A percentile compares a stretch with the other conserved stretches of the same genome.
Evolutionary conservation across 2,113 vertebrate species (phyloP).

Genomic region (Craseonycteris thonglongyai): DNA sequence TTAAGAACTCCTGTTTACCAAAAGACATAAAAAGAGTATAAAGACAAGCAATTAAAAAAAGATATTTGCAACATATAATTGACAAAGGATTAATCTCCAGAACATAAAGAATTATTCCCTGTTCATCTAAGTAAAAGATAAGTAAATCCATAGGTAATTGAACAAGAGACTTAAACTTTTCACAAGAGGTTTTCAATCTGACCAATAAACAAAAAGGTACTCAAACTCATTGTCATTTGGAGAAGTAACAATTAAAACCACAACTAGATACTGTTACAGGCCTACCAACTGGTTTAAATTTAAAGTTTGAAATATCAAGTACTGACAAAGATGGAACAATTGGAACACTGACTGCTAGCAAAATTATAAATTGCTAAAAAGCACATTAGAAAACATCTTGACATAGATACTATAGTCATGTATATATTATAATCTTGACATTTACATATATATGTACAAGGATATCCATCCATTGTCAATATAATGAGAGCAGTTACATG

Average conservation of each 20-base stretch:
- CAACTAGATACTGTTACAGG: not conserved
- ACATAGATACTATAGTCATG: not conserved
- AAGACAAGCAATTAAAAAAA: not conserved
- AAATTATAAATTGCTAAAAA: not conserved
- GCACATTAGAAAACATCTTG: not conserved
- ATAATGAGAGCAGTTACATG: too few species aligned
- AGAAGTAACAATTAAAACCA: not conserved
- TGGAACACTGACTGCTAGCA: not conserved
- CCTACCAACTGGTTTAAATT: not conserved
- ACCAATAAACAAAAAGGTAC: not conserved
- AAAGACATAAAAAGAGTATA: not conserved
- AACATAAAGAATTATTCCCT: not conserved
- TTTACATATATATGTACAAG: not conserved
- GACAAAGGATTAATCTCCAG: not conserved
- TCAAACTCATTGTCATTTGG: not conserved
- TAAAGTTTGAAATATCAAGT: not conserved
- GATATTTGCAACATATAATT: not conserved
- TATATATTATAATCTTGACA: not conserved
- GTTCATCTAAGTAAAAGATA: not conserved
- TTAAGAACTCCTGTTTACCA: not conserved
- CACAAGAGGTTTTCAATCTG: not conserved
- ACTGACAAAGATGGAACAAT: not conserved
- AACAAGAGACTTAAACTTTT: not conserved
- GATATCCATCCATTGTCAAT: too few species aligned
- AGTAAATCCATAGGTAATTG: not conserved